Evolutionary conservation across 2,888 invertebrate species (phyloP).

Genomic region (Nemapogon koenigi): DNA sequence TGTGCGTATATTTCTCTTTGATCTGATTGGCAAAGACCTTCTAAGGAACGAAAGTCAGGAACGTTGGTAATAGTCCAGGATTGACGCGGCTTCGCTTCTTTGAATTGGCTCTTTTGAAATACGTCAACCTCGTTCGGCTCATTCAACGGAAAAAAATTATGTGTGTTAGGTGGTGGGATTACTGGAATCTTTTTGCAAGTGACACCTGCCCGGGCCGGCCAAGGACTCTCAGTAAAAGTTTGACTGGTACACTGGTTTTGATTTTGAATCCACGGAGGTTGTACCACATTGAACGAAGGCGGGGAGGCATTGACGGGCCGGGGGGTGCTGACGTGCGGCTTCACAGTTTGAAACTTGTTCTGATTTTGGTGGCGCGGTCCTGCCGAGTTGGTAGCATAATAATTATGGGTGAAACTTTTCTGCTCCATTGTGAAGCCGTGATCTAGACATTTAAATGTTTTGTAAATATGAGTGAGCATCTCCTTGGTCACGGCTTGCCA

Average conservation of each 20-base stretch:
- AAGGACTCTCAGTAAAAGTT: constrained; percentile 42
- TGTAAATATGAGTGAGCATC: constrained; percentile 65
- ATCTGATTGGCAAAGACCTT: constrained; percentile 48
- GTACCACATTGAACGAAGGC: constrained; percentile 44
- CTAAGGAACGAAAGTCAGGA: constrained; percentile 46
- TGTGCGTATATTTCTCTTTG: constrained; percentile 51
- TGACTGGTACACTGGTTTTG: constrained; percentile 37
- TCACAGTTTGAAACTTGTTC: constrained; percentile 43
- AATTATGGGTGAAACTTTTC: constrained; percentile 58
- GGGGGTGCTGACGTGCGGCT: constrained; percentile 40
- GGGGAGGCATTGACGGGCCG: constrained; percentile 44
- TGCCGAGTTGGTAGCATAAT: constrained; percentile 50
- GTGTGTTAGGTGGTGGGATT: constrained; percentile 39
- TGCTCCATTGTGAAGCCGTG: constrained; percentile 60
- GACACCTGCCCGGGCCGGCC: constrained; percentile 43
- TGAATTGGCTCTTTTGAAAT: constrained; percentile 44
- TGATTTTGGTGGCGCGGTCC: constrained; percentile 51
- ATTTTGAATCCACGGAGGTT: constrained; percentile 52
- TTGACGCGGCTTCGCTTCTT: constrained; percentile 52
- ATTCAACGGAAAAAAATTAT: constrained; percentile 44
- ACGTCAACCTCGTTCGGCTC: constrained; percentile 44
- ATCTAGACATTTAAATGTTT: constrained; percentile 67
- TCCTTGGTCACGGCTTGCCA: constrained; percentile 69
- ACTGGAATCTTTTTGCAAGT: constrained; percentile 50
- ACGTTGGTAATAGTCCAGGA: constrained; percentile 60